Evolutionary conservation across 2,888 invertebrate species (phyloP).

Genomic region (Megamerina dolium): DNA sequence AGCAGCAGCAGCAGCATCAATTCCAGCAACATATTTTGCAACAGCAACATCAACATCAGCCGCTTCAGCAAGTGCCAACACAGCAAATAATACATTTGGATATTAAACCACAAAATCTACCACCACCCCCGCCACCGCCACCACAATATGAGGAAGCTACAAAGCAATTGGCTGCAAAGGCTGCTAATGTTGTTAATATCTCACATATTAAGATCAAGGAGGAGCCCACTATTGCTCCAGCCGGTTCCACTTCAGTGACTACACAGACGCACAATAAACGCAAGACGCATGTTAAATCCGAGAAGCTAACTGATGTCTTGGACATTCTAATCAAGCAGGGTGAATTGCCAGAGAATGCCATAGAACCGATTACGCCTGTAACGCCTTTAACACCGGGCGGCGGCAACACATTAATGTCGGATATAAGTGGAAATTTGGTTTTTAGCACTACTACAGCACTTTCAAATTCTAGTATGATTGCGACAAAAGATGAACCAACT

Average conservation of each 20-base stretch:
- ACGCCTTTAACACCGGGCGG: slow-evolving; percentile 37
- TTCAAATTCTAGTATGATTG: slow-evolving; percentile 4
- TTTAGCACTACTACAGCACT: slow-evolving; percentile 21
- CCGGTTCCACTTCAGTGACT: slow-evolving; percentile 6
- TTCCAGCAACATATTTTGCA: slow-evolving; percentile 23
- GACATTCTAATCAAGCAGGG: slow-evolving; percentile 92
- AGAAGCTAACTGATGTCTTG: slow-evolving; percentile 64
- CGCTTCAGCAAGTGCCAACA: slow-evolving; percentile 31
- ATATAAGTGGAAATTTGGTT: slow-evolving; percentile 27
- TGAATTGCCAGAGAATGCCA: slow-evolving; percentile 77
- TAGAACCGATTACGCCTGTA: slow-evolving; percentile 50
- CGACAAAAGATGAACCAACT: slow-evolving; percentile 24
- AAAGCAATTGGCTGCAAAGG: slow-evolving; percentile 51
- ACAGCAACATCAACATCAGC: slow-evolving; percentile 22
- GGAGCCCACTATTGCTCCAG: slow-evolving; percentile 22
- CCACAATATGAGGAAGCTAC: slow-evolving; percentile 70
- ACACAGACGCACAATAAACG: slow-evolving; percentile 18
- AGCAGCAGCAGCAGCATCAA: slow-evolving; percentile 30
- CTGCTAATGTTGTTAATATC: slow-evolving; percentile 18
- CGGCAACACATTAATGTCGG: slow-evolving; percentile 30
- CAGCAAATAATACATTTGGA: slow-evolving; percentile 39
- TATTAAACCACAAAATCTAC: slow-evolving; percentile 50
- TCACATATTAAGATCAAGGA: slow-evolving; percentile 37
- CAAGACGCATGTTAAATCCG: slow-evolving; percentile 39
- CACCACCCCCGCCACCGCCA: slow-evolving; percentile 51